Conservation (phyloP, 2,113 vertebrate species). For the Petroica traversi region DNA sequence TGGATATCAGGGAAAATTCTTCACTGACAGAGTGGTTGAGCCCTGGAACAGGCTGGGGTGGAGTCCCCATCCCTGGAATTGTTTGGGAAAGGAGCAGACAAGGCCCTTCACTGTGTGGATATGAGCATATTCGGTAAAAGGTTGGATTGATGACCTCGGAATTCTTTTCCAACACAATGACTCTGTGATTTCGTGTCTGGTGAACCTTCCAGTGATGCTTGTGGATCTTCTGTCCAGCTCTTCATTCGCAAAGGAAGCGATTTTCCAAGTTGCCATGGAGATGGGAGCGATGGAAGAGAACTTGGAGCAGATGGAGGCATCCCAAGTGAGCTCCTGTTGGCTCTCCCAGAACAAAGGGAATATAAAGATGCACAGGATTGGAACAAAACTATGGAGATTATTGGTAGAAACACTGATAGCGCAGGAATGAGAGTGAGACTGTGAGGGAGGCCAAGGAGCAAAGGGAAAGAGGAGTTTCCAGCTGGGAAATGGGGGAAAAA, state of each 20-base stretch:
- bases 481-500: not conserved
- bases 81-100: not conserved
- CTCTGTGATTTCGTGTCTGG: not conserved
- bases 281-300: not conserved
- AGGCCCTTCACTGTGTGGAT: too few relatives aligned
- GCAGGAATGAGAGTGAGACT: not conserved
- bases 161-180: not conserved
- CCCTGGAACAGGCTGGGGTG: not conserved
- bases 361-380: not conserved
- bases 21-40: not conserved
- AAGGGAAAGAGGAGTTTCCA: not conserved
- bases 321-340: not conserved
- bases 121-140: not conserved
- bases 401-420: not conserved
- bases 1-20: not conserved
- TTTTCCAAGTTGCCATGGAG: conserved; percentile 18
- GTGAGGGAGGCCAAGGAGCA: not conserved
- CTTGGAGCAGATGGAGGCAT: not conserved
- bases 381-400: not conserved
- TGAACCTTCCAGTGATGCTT: not conserved
- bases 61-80: not conserved
- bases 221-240: not conserved
- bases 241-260: fast-evolving
- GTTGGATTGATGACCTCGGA: not conserved
- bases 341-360: not conserved